phyloP scores from a whole-genome alignment of 2,113 vertebrate genomes.

The Noturus placidus region DNA sequence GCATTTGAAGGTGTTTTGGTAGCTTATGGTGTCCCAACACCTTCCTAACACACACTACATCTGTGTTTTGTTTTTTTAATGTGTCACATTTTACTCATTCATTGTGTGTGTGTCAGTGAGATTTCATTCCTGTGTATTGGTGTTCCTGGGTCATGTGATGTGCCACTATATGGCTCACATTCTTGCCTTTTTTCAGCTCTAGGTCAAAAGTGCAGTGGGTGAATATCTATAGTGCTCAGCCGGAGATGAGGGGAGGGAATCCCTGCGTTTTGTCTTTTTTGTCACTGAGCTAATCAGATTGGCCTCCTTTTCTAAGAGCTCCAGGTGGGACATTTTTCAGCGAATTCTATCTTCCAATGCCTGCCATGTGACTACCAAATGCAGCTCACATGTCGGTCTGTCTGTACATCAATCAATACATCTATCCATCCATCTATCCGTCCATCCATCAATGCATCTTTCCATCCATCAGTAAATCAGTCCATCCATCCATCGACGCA shows the following conservation, averaged over 20 bases:
- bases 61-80: neutral
- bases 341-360: constrained; percentile 57
- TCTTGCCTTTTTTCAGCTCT: neutral
- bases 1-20: neutral
- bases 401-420: too few relatives aligned
- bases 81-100: too few relatives aligned
- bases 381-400: neutral
- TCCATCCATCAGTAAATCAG: too few relatives aligned
- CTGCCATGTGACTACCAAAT: constrained; percentile 63
- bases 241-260: constrained; percentile 30
- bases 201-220: constrained; percentile 15
- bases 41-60: neutral
- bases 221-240: constrained; percentile 28
- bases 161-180: neutral
- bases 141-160: neutral
- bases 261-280: constrained; percentile 58
- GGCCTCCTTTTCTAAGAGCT: constrained; percentile 61
- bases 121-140: neutral
- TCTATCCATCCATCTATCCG: too few relatives aligned
- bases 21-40: neutral
- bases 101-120: too few relatives aligned
- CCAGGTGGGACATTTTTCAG: constrained; percentile 58
- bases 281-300: constrained; percentile 68
- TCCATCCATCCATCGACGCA: too few relatives aligned
- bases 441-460: too few relatives aligned